Conservation (phyloP, 1,140 invertebrate genomes). For the Pseudomyrmex pallidus region DNA sequence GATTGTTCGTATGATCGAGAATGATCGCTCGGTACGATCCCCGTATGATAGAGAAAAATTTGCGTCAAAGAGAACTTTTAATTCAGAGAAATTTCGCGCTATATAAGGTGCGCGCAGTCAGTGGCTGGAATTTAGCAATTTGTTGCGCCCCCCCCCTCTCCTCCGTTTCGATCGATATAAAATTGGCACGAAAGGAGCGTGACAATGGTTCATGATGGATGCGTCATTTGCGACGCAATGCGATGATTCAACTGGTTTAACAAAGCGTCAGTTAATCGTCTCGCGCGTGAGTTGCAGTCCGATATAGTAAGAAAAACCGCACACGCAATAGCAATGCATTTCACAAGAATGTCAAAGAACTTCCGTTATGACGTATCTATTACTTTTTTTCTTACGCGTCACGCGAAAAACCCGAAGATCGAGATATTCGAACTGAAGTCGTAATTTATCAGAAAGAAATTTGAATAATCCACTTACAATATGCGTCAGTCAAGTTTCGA, state of each 20-base stretch:
- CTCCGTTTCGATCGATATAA: neutral
- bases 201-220: neutral
- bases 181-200: neutral
- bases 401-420: slow-evolving; percentile 13
- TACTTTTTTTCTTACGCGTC: neutral
- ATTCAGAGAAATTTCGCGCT: slow-evolving; percentile 9
- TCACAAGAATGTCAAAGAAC: neutral
- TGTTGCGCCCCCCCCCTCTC: slow-evolving; percentile 4
- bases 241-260: slow-evolving; percentile 15
- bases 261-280: slow-evolving; percentile 19
- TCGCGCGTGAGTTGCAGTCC: neutral
- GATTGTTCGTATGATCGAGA: neutral
- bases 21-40: slow-evolving; percentile 53
- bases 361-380: slow-evolving; percentile 8
- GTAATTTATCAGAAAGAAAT: slow-evolving; percentile 66
- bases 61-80: slow-evolving; percentile 22
- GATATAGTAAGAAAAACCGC: neutral
- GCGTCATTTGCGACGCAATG: slow-evolving; percentile 10
- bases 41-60: slow-evolving; percentile 16
- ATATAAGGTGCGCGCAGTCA: neutral
- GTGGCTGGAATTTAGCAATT: slow-evolving; percentile 2
- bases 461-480: slow-evolving; percentile 58
- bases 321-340: neutral
- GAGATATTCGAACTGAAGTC: slow-evolving; percentile 54
- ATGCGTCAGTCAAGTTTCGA: slow-evolving; percentile 51